Evolutionary conservation across 2,797 vertebrate genomes (phyloP), one percentile per base, ranked within the genome.

Genomic region (Leptoclinus maculatus): DNA sequence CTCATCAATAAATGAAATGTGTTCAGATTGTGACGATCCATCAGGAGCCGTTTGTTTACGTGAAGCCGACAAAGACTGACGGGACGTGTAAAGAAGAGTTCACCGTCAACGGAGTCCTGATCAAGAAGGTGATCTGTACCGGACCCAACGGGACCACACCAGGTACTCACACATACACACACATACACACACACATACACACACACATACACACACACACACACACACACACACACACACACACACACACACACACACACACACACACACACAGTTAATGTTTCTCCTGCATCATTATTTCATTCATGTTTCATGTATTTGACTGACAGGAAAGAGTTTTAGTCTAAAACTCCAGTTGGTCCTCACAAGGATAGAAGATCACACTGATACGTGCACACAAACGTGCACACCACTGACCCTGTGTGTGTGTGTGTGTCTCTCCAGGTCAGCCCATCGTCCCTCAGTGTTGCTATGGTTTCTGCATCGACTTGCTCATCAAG

Each of bases 31-130:
- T 99, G 78, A 99, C 97, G 0, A 99, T 99, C 84, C 97, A 99
- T 80, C 98, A 99, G 92, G 98, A 99, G 87, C 98, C 98, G 0
- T 99, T 99, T 71, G 98, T 99, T 39, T 99, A 99, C 0, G 98
- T 99, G 80, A 99, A 98, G 76, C 95, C 97, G 9, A 98, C 98
- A 0, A 91, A 96, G 83, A 85, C 84, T 4, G 98, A 99, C 0
- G 98, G 98, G 16, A 98, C 97, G 0, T 99, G 98, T 87, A 96
- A 95, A 43, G 96, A 98, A 21, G 96, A 98, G 66, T 92, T 95
- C 91, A 97, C 97, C 0, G 95, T 98, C 51, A 98, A 97, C 0
- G 97, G 97, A n/a, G 97, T 98, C 51, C 90, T 97, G 0, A 97
- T 99, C 78, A 98, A 99, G 93, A 99, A 99, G 84, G 98, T 99